Base-by-base conservation (phyloP, 2,113 vertebrate species). In the Rhinogobius similis region DNA sequence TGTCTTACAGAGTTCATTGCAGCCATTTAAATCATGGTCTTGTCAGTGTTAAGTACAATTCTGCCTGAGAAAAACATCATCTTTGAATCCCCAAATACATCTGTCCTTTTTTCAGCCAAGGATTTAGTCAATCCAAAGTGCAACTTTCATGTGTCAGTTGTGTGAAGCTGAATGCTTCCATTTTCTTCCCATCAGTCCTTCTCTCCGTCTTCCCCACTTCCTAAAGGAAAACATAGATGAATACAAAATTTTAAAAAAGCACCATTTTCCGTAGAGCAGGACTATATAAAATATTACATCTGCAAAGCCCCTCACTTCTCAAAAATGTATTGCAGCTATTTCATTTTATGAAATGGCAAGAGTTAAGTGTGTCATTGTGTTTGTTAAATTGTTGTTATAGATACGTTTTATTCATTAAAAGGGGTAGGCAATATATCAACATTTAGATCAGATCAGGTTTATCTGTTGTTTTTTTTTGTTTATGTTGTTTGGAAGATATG, bases 171-270 rank as follows among this genome's bases (percentile, higher is more conserved):
- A 72, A 70, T 8, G 3, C 16, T 75, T 64, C 67, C 89, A 81
- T 69, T 88, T 77, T 0, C 78, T 46, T 24, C 66, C 12, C 26
- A 3, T 77, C 95, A 98, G 71, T 99, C 97, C 77, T 95, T 98
- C 48, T 99, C 97, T 82, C 97, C 97, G 3, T 98, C 97, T 90
- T 99, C 97, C 21, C 97, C 97, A 94, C 97, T 98, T 84, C 97
- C 97, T 99, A 21, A 10, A 56, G 29, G 63, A 70, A 16, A 48
- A 61, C 46, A 6, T 12, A 10, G 18, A n/a, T n/a, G n/a, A 38
- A 61, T 29, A 16, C 55, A 56, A 13, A 2, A 24, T 55, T 23
- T 20, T 12, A 11, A 23, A 13, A 55, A 20, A 52, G 12, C 24
- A 24, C 23, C 23, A 55, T 55, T 55, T 52, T 52, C 21, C 13